phyloP scores from a whole-genome alignment of 2,797 vertebrate genomes.

The Orestias chungarensis region DNA sequence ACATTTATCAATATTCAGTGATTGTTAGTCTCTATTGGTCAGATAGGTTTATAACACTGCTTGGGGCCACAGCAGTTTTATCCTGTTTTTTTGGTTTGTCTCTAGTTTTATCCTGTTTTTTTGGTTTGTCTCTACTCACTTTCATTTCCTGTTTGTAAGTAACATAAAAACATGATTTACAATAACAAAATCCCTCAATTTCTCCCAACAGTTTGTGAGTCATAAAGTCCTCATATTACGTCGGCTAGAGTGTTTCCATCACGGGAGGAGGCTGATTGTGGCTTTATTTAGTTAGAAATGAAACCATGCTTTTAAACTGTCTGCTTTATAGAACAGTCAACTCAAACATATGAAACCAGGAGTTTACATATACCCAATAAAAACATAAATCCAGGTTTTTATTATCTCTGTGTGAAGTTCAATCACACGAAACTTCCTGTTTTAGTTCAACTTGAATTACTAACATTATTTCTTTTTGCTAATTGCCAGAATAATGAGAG shows the following conservation, averaged over 20 bases:
- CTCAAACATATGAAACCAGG: neutral
- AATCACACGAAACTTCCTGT: neutral
- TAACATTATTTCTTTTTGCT: neutral
- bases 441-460: neutral
- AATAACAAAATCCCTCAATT: constrained; percentile 29
- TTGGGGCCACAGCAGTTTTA: constrained; percentile 21
- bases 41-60: constrained; percentile 1
- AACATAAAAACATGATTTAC: neutral
- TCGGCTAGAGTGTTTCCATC: neutral
- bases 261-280: neutral
- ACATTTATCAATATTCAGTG: neutral
- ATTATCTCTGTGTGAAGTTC: neutral
- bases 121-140: constrained; percentile 34
- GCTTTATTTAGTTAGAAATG: neutral
- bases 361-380: neutral
- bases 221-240: constrained; percentile 13
- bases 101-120: constrained; percentile 39
- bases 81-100: too few species aligned
- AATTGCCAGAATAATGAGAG: neutral
- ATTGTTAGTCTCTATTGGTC: constrained; percentile 3
- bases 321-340: neutral
- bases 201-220: constrained; percentile 25
- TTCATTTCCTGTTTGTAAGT: constrained; percentile 63
- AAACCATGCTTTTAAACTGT: neutral
- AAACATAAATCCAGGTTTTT: too few species aligned